Conservation (phyloP, 2,113 vertebrate genomes). For the Macquaria australasica region DNA sequence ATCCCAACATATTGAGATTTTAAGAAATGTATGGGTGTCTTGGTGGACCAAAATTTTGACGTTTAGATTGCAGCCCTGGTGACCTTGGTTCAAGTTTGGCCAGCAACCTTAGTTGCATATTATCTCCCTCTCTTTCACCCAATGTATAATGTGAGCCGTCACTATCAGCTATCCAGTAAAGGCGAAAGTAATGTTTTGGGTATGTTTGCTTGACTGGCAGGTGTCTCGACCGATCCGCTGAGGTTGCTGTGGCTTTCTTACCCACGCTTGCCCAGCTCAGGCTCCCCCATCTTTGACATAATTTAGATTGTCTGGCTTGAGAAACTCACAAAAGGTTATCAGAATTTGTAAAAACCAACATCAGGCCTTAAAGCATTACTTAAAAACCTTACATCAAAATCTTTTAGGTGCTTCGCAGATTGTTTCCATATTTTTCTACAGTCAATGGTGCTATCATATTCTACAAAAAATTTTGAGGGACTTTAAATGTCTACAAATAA, state of each 20-base stretch:
- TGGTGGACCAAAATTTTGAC: background rate
- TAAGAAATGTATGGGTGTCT: background rate
- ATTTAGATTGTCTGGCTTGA: background rate
- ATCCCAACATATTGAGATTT: background rate
- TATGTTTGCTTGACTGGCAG: background rate
- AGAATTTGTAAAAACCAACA: background rate
- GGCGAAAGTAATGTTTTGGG: background rate
- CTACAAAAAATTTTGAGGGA: constrained; percentile 8
- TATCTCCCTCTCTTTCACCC: background rate
- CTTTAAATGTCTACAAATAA: constrained; percentile 12
- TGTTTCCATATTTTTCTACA: background rate
- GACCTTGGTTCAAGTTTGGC: background rate
- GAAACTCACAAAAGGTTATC: background rate
- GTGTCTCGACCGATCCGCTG: background rate
- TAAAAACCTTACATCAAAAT: background rate
- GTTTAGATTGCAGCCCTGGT: background rate
- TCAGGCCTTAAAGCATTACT: background rate
- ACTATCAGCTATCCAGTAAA: background rate
- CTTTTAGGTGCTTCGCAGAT: background rate
- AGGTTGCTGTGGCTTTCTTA: background rate
- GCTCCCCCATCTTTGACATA: background rate
- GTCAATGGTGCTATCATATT: background rate
- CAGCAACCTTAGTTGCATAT: background rate
- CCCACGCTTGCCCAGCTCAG: background rate
- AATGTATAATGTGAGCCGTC: background rate